A percentile compares a stretch with the other conserved stretches of the same genome.
These are phyloP conservation scores for Trisateles emortualis DNA, from an alignment of 2,888 invertebrate genomes.

Conservation along the genomic window DNA sequence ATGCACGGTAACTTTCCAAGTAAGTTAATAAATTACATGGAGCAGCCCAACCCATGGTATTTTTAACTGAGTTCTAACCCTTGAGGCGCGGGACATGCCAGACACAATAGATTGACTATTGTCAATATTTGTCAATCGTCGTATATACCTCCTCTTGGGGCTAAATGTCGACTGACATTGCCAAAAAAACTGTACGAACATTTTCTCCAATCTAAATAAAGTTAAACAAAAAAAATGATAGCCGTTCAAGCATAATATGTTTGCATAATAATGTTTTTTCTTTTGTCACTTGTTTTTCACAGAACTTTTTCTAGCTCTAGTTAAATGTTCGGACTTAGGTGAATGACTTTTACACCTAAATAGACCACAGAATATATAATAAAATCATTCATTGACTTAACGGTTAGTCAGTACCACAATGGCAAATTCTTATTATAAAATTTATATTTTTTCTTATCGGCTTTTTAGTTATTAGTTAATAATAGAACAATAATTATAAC, in stretches of 20 bases:
- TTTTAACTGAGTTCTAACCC: not conserved
- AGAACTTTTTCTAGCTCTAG: constrained; percentile 4
- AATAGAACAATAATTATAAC: constrained; percentile 38
- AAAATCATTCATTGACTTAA: constrained; percentile 18
- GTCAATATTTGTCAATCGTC: not conserved
- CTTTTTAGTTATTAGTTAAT: constrained; percentile 33
- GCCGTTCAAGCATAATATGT: constrained; percentile 7
- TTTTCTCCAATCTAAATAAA: not conserved
- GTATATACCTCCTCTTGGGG: not conserved
- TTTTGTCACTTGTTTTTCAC: not conserved
- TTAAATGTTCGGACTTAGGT: constrained; percentile 1
- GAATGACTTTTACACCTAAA: constrained; percentile 8
- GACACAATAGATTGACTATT: not conserved
- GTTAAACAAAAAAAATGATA: not conserved
- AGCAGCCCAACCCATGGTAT: not conserved
- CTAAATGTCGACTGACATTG: not conserved
- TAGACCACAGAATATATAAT: constrained; percentile 12
- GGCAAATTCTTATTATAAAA: constrained; percentile 31
- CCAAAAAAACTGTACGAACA: not conserved
- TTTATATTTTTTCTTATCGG: constrained; percentile 31
- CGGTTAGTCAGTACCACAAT: constrained; percentile 22
- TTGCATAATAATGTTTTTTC: constrained; percentile 8
- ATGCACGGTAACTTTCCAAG: not conserved
- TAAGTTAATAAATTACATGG: not conserved
- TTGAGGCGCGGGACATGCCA: not conserved